Evolutionary conservation across 2,888 invertebrate species (phyloP).

Genomic region (Eilema sororculum): DNA sequence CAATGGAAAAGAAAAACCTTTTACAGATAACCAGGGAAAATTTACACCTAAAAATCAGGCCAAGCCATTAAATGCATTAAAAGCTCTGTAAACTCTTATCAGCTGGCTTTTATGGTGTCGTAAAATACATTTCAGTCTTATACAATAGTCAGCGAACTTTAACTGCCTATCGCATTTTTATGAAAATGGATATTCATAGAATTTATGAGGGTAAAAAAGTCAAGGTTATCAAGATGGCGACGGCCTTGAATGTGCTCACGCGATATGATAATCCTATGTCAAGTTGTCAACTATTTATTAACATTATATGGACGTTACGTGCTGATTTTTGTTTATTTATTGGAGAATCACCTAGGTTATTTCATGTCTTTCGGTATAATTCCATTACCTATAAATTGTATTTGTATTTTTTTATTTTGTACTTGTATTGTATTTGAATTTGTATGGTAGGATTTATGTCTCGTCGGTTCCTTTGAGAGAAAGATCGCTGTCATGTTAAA

Average conservation of each 20-base stretch:
- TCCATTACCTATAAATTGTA: not conserved
- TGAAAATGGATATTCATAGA: constrained; percentile 37
- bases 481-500: not conserved
- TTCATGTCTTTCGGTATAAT: not conserved
- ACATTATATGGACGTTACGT: constrained; percentile 26
- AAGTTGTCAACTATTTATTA: constrained; percentile 45
- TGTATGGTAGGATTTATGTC: not conserved
- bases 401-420: not conserved
- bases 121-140: constrained; percentile 32
- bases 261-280: constrained; percentile 50
- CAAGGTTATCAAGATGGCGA: constrained; percentile 51
- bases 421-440: not conserved
- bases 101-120: constrained; percentile 26
- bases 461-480: not conserved
- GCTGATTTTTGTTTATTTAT: constrained; percentile 25
- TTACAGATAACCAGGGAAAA: not conserved
- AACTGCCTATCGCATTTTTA: constrained; percentile 24
- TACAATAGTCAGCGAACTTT: constrained; percentile 22
- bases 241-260: constrained; percentile 55
- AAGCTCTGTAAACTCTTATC: constrained; percentile 13
- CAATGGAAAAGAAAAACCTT: not conserved
- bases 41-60: constrained; percentile 11
- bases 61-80: constrained; percentile 7
- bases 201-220: constrained; percentile 51
- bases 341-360: constrained; percentile 17